A percentile compares a stretch with the other conserved stretches of the same genome.
These are phyloP conservation scores for Coilia nasus DNA, from an alignment of 2,797 vertebrate genomes.

Conservation along the genomic window DNA sequence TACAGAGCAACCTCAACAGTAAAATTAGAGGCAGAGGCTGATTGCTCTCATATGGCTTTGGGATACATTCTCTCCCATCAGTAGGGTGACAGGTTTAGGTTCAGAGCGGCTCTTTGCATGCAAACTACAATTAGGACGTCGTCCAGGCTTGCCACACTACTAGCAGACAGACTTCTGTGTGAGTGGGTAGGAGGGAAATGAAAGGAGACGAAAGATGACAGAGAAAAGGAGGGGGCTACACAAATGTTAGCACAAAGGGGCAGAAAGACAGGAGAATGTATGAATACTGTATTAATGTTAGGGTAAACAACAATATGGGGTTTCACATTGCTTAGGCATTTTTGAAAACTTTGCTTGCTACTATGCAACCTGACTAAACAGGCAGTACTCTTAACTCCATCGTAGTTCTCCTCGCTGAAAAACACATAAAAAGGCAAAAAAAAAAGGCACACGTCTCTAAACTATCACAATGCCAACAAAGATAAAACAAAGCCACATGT, in stretches of 20 bases:
- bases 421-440: background rate
- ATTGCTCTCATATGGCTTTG: constrained; percentile 13
- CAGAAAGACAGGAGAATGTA: background rate
- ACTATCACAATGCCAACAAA: background rate
- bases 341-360: background rate
- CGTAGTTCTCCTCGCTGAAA: background rate
- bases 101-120: constrained; percentile 3
- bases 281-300: background rate
- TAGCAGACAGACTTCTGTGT: constrained; percentile 19
- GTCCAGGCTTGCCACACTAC: background rate
- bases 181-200: background rate
- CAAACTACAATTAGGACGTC: constrained; percentile 8
- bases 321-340: background rate
- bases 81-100: background rate
- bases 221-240: background rate
- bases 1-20: background rate
- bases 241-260: background rate
- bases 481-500: background rate
- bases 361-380: background rate
- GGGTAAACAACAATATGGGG: background rate
- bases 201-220: background rate
- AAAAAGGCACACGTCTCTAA: background rate
- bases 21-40: constrained; percentile 2
- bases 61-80: background rate
- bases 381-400: background rate